Evolutionary conservation across 2,113 vertebrate species (phyloP), one percentile per base, ranked within the genome.

Genomic region (Capreolus pygargus): DNA sequence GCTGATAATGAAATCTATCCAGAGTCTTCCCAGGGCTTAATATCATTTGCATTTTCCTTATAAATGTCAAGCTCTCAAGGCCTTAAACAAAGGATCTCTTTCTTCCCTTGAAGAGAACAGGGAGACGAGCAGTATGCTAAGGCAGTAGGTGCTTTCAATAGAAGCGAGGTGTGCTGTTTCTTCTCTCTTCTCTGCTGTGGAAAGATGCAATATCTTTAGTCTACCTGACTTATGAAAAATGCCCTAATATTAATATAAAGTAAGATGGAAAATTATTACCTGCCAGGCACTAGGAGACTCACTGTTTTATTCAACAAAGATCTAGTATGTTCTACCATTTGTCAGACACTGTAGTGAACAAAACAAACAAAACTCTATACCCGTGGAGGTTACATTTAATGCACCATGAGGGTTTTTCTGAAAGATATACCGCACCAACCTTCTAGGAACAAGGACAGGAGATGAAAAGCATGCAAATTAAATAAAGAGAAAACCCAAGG

Each of bases 1-100:
- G 54, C 45, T 61, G 60, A 57, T 95, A 94, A 94, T 90, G 74
- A 97, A 95, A 97, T 79, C 43, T 93, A 33, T 36, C 47, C 67
- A 28, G 52, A 79, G 36, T 74, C 30, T 94, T 94, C 27, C 12
- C 58, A 92, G 70, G 45, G 17, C 64, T 96, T 90, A 82, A 92
- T 95, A 39, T 21, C 36, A 84, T 95, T 95, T 95, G n/a, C 87
- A 89, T 76, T 86, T 92, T 89, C 78, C 47, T 88, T 91, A 45
- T 9, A 78, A 92, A 90, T 97, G 86, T 33, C 45, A 92, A 36
- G 16, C 23, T 85, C 16, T 76, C 47, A 95, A 83, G 27, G 55
- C 17, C 83, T 97, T 89, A 85, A 93, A 91, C 43, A 43, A 88
- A 95, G 30, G 8, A 81, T 70, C 7, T 54, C 43, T 89, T 94